A percentile compares a stretch with the other conserved stretches of the same genome.
Evolutionary conservation across 2,797 vertebrate genomes (phyloP).

Genomic region (Enoplosus armatus): DNA sequence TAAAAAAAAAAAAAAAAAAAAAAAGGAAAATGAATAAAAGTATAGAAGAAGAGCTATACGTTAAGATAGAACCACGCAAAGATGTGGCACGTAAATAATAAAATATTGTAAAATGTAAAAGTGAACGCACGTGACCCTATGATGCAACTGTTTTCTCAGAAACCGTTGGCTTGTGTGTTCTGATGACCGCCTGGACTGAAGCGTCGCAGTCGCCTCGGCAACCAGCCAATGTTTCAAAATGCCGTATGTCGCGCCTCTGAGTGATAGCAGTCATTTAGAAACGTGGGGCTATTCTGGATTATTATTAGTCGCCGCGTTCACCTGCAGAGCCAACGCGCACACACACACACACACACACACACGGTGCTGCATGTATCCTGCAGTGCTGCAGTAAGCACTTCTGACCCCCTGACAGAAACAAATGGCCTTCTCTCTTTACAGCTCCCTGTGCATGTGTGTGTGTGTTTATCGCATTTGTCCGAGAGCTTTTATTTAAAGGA

Average conservation of each 20-base stretch:
- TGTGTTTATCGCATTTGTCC: conserved; percentile 36
- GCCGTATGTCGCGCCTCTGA: background rate
- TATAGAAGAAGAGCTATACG: too few relatives aligned
- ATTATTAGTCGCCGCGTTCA: background rate
- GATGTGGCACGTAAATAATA: too few relatives aligned
- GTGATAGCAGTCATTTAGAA: background rate
- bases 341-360: conserved; percentile 20
- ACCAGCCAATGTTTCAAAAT: background rate
- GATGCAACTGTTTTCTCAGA: too few relatives aligned
- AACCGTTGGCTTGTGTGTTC: background rate
- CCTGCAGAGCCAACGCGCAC: conserved; percentile 7
- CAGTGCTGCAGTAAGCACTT: conserved; percentile 55
- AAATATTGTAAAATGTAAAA: background rate
- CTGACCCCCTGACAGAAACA: conserved; percentile 59
- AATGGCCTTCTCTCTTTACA: conserved; percentile 58
- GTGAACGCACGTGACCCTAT: background rate
- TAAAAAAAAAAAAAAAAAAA: too few relatives aligned
- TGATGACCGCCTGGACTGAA: background rate
- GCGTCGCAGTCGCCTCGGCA: too few relatives aligned
- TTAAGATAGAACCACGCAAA: too few relatives aligned
- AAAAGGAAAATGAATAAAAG: too few relatives aligned
- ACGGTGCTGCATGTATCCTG: conserved; percentile 30
- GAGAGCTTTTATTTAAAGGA: conserved; percentile 26
- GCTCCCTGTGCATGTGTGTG: conserved; percentile 17
- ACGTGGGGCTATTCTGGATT: background rate